Evolutionary conservation across 2,797 vertebrate species (phyloP).

Genomic region (Crenuchus spilurus): DNA sequence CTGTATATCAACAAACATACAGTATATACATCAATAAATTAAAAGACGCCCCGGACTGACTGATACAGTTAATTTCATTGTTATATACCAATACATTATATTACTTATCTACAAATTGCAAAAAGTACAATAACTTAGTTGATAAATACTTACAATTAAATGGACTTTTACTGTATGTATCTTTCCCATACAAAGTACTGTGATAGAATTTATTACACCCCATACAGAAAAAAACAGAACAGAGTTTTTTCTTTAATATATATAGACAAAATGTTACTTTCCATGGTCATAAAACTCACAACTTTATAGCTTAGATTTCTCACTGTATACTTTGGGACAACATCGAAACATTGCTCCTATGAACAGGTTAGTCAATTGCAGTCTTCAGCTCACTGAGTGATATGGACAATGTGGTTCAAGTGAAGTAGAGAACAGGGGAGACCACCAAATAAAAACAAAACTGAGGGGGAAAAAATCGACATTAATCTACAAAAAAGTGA

Average conservation of each 20-base stretch:
- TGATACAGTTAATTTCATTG: constrained; percentile 77
- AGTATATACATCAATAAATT: constrained; percentile 98
- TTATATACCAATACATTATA: constrained; percentile 80
- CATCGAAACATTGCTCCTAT: constrained; percentile 44
- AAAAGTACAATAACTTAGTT: constrained; percentile 92
- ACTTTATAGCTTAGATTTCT: constrained; percentile 68
- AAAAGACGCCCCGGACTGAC: constrained; percentile 79
- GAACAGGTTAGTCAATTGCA: constrained; percentile 51
- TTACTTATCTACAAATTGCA: constrained; percentile 83
- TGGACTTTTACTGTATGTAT: constrained; percentile 77
- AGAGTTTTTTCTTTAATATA: constrained; percentile 66
- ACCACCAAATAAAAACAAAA: not conserved
- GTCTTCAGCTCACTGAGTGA: constrained; percentile 48
- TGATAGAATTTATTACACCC: constrained; percentile 82
- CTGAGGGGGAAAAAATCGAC: not conserved
- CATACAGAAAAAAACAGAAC: constrained; percentile 83
- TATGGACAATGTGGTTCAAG: constrained; percentile 44
- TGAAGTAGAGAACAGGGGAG: constrained; percentile 11
- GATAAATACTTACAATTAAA: constrained; percentile 91
- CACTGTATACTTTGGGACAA: constrained; percentile 61
- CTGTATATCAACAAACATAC: constrained; percentile 97
- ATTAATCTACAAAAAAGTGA: constrained; percentile 18
- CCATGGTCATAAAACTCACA: constrained; percentile 72
- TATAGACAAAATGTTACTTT: constrained; percentile 62
- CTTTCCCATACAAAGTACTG: constrained; percentile 80